phyloP scores from a whole-genome alignment of 2,888 invertebrate species.

The Agrotis puta region DNA sequence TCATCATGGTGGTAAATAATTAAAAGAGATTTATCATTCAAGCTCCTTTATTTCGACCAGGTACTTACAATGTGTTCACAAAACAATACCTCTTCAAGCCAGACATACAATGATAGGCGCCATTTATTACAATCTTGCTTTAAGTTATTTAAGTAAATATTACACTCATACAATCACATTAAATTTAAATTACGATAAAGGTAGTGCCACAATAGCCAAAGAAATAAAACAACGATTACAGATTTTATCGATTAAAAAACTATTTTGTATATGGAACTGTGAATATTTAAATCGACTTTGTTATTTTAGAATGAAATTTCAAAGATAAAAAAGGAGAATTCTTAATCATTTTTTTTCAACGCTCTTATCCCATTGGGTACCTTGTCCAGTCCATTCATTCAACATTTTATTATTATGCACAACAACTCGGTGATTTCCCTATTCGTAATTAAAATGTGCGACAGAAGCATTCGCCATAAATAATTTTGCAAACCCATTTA shows the following conservation, averaged over 20 bases:
- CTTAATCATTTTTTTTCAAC: not conserved
- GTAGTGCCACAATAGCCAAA: constrained; percentile 32
- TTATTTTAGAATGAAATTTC: not conserved
- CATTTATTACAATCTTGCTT: constrained; percentile 33
- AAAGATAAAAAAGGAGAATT: not conserved
- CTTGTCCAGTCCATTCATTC: constrained; percentile 57
- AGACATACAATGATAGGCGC: constrained; percentile 51
- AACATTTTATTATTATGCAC: constrained; percentile 66
- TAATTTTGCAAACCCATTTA: constrained; percentile 72
- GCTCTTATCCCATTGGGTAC: constrained; percentile 49
- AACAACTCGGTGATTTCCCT: constrained; percentile 74
- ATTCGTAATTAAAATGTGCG: constrained; percentile 83
- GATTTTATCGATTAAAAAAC: not conserved
- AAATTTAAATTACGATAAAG: constrained; percentile 29
- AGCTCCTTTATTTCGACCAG: constrained; percentile 89
- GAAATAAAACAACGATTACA: constrained; percentile 4
- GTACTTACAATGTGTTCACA: constrained; percentile 69
- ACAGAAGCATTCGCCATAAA: constrained; percentile 79
- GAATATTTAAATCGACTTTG: not conserved
- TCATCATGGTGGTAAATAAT: too few species aligned
- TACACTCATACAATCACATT: constrained; percentile 18
- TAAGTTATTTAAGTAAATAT: constrained; percentile 38
- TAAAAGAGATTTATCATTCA: constrained; percentile 70
- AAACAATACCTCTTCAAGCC: constrained; percentile 47
- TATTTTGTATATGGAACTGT: not conserved